These are phyloP conservation scores for Tokudaia tokunoshimensis DNA, from an alignment of 2,797 vertebrate genomes.

Conservation along the genomic window DNA sequence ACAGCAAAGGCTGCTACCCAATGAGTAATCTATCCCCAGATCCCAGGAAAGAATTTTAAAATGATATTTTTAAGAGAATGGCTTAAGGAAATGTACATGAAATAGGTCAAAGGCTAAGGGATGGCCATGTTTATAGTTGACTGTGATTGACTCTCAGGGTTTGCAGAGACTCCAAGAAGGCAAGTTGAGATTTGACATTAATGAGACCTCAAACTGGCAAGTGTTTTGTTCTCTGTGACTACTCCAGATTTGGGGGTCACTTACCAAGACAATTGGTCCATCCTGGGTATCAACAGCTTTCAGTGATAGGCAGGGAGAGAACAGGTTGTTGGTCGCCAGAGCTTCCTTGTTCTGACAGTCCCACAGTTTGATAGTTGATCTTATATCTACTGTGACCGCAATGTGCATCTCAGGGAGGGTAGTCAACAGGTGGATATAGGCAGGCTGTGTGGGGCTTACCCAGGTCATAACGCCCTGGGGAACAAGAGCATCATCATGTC, in stretches of 20 bases:
- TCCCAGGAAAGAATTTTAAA: too few species aligned
- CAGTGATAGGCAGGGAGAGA: fast-evolving
- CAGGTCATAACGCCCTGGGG: background rate
- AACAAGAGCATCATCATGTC: background rate
- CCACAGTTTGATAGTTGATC: background rate
- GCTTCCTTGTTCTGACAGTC: background rate
- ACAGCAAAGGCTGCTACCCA: background rate
- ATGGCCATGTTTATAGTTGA: too few species aligned
- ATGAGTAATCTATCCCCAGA: background rate
- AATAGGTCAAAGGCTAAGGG: too few species aligned
- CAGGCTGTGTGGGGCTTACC: background rate
- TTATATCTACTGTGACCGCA: background rate
- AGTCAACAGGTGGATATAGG: background rate
- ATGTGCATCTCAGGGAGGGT: background rate
- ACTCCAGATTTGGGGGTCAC: background rate
- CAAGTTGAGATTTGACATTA: background rate
- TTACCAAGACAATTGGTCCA: background rate
- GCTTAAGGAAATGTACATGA: too few species aligned
- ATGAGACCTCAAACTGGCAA: background rate
- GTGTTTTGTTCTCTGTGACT: background rate
- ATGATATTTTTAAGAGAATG: too few species aligned
- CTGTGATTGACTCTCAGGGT: too few species aligned
- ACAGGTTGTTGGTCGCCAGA: background rate
- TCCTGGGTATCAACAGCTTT: background rate
- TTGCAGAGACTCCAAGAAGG: background rate